phyloP scores from a whole-genome alignment of 2,888 invertebrate genomes.

The Adelognathus sp. region DNA sequence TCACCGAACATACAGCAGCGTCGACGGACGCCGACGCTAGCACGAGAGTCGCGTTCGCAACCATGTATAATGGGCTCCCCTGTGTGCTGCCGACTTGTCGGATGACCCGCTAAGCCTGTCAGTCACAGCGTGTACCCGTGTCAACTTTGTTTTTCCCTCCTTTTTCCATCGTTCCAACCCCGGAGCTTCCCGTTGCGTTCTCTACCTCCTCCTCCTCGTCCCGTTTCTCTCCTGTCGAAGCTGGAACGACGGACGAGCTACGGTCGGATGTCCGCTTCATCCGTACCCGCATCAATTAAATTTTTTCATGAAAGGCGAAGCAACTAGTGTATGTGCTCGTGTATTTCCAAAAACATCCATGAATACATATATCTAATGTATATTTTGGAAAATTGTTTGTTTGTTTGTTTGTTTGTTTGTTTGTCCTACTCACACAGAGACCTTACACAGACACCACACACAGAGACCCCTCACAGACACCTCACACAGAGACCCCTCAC shows the following conservation, averaged over 20 bases:
- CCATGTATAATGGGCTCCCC: conserved; percentile 69
- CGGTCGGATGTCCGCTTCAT: not conserved
- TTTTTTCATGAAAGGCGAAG: conserved; percentile 1
- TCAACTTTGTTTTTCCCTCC: conserved; percentile 34
- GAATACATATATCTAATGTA: too few relatives aligned
- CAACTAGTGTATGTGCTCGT: too few relatives aligned
- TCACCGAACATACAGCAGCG: conserved; percentile 65
- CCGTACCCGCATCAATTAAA: conserved; percentile 19
- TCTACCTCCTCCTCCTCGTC: not conserved
- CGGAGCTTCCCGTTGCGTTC: not conserved
- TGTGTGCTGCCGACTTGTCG: conserved; percentile 67
- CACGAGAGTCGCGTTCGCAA: conserved; percentile 63
- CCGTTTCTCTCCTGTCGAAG: not conserved
- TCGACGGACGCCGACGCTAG: conserved; percentile 65
- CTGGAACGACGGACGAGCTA: conserved; percentile 1
- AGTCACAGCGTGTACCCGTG: conserved; percentile 64
- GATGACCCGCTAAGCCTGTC: conserved; percentile 69
- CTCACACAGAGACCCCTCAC: too few relatives aligned
- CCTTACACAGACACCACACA: too few relatives aligned
- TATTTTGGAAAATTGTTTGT: too few relatives aligned
- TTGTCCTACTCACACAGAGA: too few relatives aligned
- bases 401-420: too few relatives aligned
- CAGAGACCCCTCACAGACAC: too few relatives aligned
- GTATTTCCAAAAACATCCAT: too few relatives aligned
- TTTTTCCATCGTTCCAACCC: conserved; percentile 12